These are phyloP conservation scores for Diaperis boleti DNA, from an alignment of 2,888 invertebrate genomes.

Conservation along the genomic window DNA sequence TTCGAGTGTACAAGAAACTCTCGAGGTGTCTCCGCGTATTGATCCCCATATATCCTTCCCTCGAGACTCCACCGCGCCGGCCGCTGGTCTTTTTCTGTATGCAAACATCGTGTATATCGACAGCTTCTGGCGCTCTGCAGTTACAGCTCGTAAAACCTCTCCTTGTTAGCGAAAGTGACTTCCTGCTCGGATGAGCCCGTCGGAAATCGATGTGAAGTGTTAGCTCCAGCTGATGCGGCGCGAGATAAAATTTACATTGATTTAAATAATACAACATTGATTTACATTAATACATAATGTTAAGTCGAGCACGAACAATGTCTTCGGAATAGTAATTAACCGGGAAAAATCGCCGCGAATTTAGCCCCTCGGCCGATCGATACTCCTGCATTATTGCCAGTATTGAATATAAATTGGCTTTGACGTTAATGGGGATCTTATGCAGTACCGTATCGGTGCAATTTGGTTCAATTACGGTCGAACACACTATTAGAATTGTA, in stretches of 20 bases:
- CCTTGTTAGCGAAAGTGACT: slow-evolving; percentile 40
- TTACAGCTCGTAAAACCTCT: slow-evolving; percentile 31
- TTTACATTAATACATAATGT: slow-evolving; percentile 42
- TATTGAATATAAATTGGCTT: slow-evolving; percentile 28
- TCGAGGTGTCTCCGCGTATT: no score
- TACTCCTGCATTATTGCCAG: slow-evolving; percentile 20
- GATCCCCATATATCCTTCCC: background rate
- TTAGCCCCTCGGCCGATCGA: slow-evolving; percentile 1
- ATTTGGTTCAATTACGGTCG: slow-evolving; percentile 28
- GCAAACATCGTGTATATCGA: slow-evolving; percentile 7
- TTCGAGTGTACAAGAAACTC: no score
- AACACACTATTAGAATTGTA: slow-evolving; percentile 24
- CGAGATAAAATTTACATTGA: slow-evolving; percentile 41
- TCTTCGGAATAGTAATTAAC: slow-evolving; percentile 13
- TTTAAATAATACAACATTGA: slow-evolving; percentile 33
- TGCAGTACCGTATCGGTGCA: slow-evolving; percentile 22
- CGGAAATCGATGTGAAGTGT: slow-evolving; percentile 48
- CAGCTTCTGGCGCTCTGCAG: slow-evolving; percentile 12
- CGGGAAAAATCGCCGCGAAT: slow-evolving; percentile 6
- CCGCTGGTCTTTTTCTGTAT: background rate
- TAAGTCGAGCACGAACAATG: slow-evolving; percentile 29
- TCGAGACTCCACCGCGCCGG: background rate
- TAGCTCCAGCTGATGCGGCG: slow-evolving; percentile 32
- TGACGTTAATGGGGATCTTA: slow-evolving; percentile 29
- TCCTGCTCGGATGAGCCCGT: slow-evolving; percentile 45